phyloP scores from a whole-genome alignment of 1,140 invertebrate species.

The Cylas formicarius region DNA sequence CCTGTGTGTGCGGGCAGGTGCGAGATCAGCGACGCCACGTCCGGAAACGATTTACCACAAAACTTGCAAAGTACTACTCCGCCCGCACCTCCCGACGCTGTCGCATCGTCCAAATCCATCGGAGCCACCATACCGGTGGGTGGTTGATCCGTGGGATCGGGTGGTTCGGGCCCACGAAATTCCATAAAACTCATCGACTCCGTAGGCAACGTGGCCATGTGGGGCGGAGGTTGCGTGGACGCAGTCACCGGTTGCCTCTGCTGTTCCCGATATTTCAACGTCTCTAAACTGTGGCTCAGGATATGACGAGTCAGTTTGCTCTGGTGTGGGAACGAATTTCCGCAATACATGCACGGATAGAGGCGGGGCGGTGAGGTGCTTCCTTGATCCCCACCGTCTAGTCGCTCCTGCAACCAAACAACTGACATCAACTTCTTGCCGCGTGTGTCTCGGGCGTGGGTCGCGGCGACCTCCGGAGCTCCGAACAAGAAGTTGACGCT shows the following conservation, averaged over 20 bases:
- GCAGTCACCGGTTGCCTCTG: conserved; percentile 39
- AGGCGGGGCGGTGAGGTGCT: conserved; percentile 43
- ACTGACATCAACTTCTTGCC: conserved; percentile 73
- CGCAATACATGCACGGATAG: conserved; percentile 80
- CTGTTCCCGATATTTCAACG: conserved; percentile 74
- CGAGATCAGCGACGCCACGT: conserved; percentile 75
- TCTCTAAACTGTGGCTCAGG: conserved; percentile 76
- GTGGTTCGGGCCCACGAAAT: conserved; percentile 41
- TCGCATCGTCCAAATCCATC: conserved; percentile 34
- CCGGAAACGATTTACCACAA: conserved; percentile 82
- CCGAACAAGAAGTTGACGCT: conserved; percentile 85
- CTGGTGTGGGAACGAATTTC: conserved; percentile 77
- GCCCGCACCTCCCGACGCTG: conserved; percentile 47
- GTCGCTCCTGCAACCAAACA: conserved; percentile 70
- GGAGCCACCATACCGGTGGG: conserved; percentile 47
- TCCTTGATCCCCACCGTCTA: conserved; percentile 51
- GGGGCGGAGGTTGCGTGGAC: conserved; percentile 8
- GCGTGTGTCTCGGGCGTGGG: conserved; percentile 64
- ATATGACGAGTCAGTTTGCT: conserved; percentile 83
- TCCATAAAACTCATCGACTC: conserved; percentile 40
- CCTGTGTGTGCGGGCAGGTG: conserved; percentile 83
- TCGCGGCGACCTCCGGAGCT: conserved; percentile 10
- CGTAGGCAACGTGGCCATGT: conserved; percentile 19
- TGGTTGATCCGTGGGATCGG: conserved; percentile 48
- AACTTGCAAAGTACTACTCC: conserved; percentile 82